Evolutionary conservation across 2,888 invertebrate genomes (phyloP).

Genomic region (Phania funesta): DNA sequence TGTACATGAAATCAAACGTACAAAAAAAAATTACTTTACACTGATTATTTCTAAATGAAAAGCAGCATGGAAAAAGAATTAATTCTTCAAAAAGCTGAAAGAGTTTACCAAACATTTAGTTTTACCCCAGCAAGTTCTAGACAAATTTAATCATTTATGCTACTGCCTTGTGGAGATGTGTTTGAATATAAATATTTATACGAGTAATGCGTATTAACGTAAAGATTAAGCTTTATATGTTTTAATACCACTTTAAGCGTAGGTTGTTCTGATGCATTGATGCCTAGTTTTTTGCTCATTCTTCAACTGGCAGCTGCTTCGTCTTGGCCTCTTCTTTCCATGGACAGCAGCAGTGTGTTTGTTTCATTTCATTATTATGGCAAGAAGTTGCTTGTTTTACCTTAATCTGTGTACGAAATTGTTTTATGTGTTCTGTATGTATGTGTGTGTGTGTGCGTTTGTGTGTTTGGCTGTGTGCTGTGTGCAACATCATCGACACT

Average conservation of each 20-base stretch:
- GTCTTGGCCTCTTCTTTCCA: background rate
- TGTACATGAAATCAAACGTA: slow-evolving; percentile 12
- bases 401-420: background rate
- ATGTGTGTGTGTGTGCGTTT: background rate
- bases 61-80: background rate
- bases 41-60: slow-evolving; percentile 42
- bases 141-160: background rate
- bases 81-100: background rate
- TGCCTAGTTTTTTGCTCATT: slow-evolving; percentile 37
- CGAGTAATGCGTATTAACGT: slow-evolving; percentile 59
- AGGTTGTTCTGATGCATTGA: slow-evolving; percentile 60
- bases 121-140: background rate
- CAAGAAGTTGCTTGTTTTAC: slow-evolving; percentile 5
- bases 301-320: background rate
- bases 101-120: background rate
- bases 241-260: slow-evolving; percentile 57
- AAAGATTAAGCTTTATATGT: slow-evolving; percentile 59
- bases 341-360: slow-evolving; percentile 25
- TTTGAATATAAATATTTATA: slow-evolving; percentile 15
- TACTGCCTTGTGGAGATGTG: background rate
- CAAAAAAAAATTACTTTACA: slow-evolving; percentile 5
- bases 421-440: background rate
- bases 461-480: no score
- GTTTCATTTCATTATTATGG: slow-evolving; percentile 38
- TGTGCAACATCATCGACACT: slow-evolving; percentile 63